Evolutionary conservation across 2,113 vertebrate species (phyloP), one percentile per base, ranked within the genome.

Genomic region (Aptenodytes forsteri): DNA sequence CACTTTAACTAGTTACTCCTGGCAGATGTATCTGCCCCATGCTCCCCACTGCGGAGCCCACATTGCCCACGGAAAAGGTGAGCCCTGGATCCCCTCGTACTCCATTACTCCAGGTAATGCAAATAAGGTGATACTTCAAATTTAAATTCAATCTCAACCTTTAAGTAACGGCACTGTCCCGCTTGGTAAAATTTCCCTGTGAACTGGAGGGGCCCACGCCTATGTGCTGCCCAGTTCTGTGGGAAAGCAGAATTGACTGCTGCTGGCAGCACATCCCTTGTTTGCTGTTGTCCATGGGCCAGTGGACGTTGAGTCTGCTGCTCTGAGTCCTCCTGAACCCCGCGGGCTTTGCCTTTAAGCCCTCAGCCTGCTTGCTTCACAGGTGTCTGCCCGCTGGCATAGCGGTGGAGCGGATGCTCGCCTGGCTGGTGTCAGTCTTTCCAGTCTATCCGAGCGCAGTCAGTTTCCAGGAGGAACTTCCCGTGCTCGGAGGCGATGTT

Each of bases 301-400:
- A 5, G 46, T 25, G 38, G 38, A 21, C 0, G 0, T 6, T 29
- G 3, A 10, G 3, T 70, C 36, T 89, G 40, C 56, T 80, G 49
- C 27, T 78, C 17, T 1, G 17, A 78, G 36, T 46, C 20, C n/a
- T 34, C 23, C 61, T 38, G 47, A 26, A 7, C 30, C 23, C 50
- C 1, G 0, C 4, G 2, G 49, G 27, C 6, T 6, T n/a, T 75
- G 27, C 49, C 30, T 40, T 80, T 64, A 13, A 36, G 29, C 38
- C 32, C 10, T 36, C 55, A 26, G 13, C 29, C 42, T 67, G n/a
- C 36, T 47, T 40, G 5, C 32, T 65, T 27, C 7, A 0, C 10
- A 9, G 52, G 10, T 27, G 25, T 50, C 38, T 82, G 70, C 42
- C 18, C 3, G 4, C 23, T n/a, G n/a, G 14, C 23, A 7, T 4